Evolutionary conservation across 2,888 invertebrate species (phyloP).

Genomic region (Dolomedes plantarius): DNA sequence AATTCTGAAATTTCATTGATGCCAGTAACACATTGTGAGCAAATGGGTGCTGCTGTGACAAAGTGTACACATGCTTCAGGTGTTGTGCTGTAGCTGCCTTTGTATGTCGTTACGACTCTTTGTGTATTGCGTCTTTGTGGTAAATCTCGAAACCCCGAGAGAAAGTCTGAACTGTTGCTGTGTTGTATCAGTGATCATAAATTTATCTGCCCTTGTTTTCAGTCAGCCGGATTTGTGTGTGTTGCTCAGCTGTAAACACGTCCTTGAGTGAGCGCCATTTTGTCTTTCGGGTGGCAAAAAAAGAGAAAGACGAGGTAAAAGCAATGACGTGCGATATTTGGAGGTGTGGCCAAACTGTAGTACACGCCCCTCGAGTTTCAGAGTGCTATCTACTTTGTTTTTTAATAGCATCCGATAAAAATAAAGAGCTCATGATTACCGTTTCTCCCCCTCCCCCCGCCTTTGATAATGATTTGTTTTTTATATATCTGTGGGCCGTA

Average conservation of each 20-base stretch:
- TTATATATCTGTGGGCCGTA: background rate
- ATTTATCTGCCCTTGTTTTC: slow-evolving; percentile 34
- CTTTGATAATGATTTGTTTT: background rate
- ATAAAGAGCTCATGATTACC: background rate
- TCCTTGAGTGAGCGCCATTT: background rate
- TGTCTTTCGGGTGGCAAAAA: background rate
- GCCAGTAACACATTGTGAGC: too few species aligned
- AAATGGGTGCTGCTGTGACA: too few species aligned
- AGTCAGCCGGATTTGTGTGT: background rate
- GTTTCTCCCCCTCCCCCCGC: background rate
- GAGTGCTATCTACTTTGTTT: background rate
- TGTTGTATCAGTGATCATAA: background rate
- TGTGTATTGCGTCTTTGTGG: too few species aligned
- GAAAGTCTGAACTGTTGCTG: too few species aligned
- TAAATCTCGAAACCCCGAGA: too few species aligned
- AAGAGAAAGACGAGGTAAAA: background rate
- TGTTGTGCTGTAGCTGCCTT: too few species aligned
- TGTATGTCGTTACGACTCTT: too few species aligned
- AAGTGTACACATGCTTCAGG: too few species aligned
- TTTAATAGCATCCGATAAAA: background rate
- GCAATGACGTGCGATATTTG: background rate
- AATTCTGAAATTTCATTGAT: too few species aligned
- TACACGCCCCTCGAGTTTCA: background rate
- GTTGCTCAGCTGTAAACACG: slow-evolving; percentile 14
- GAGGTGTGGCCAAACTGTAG: slow-evolving; percentile 2